phyloP scores from a whole-genome alignment of 2,113 vertebrate species.

The Neopipo cinnamomea region DNA sequence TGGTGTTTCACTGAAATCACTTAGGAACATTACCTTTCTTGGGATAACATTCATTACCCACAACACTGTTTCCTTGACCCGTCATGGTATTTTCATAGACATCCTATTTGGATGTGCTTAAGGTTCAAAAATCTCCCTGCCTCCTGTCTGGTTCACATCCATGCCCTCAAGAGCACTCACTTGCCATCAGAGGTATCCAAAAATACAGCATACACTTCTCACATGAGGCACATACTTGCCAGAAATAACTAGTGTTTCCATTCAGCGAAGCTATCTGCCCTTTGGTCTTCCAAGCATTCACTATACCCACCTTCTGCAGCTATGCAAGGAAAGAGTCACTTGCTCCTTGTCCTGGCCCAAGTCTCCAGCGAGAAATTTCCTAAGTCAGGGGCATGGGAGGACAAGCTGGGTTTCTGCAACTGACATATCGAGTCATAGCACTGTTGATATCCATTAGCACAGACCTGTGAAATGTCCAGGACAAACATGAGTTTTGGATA shows the following conservation, averaged over 20 bases:
- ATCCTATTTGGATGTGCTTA: background rate
- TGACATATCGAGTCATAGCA: background rate
- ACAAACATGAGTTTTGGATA: background rate
- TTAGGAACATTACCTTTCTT: background rate
- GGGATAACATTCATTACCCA: background rate
- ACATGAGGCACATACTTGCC: background rate
- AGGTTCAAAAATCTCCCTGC: background rate
- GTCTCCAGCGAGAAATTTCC: constrained; percentile 8
- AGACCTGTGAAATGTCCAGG: background rate
- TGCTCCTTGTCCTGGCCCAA: constrained; percentile 21
- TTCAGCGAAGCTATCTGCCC: background rate
- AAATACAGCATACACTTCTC: constrained; percentile 11
- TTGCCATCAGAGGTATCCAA: background rate
- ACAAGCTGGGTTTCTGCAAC: background rate
- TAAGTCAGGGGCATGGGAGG: background rate
- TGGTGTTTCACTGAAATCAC: background rate
- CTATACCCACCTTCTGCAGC: background rate
- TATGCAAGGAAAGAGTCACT: background rate
- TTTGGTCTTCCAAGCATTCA: constrained; percentile 33
- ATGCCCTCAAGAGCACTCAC: background rate
- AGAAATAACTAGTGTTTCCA: constrained; percentile 55
- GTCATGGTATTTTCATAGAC: background rate
- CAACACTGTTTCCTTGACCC: background rate
- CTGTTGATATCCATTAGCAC: background rate
- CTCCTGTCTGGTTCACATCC: background rate